phyloP scores from a whole-genome alignment of 2,113 vertebrate species.

The Hassar affinis region DNA sequence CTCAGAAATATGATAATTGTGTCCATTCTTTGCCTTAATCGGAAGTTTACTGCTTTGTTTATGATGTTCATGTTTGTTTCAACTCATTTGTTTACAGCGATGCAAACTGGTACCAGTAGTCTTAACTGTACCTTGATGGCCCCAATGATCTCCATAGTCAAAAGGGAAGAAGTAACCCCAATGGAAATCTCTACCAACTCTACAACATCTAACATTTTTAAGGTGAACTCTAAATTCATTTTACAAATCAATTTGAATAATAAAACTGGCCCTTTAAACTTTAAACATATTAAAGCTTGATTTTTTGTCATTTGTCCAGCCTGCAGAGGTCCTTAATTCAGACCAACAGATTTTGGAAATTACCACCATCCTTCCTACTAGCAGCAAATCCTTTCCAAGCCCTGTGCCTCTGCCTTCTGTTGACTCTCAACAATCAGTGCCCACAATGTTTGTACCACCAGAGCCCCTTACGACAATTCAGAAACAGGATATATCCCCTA shows the following conservation, averaged over 20 bases:
- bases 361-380: constrained; percentile 69
- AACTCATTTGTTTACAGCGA: constrained; percentile 64
- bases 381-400: constrained; percentile 78
- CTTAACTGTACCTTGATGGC: constrained; percentile 80
- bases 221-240: constrained; percentile 65
- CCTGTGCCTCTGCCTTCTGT: constrained; percentile 82
- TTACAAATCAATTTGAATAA: background rate
- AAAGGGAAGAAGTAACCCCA: constrained; percentile 90
- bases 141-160: constrained; percentile 80
- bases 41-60: background rate
- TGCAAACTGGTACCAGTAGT: constrained; percentile 53
- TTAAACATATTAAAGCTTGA: constrained; percentile 16
- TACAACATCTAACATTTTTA: constrained; percentile 77
- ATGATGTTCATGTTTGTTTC: background rate
- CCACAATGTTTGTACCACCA: constrained; percentile 77
- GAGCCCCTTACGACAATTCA: constrained; percentile 86
- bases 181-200: constrained; percentile 93
- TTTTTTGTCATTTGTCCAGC: constrained; percentile 64
- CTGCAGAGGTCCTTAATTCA: constrained; percentile 78
- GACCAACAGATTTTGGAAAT: constrained; percentile 85
- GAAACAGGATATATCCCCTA: constrained; percentile 85
- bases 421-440: constrained; percentile 82
- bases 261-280: background rate
- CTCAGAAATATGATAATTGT: constrained; percentile 1
- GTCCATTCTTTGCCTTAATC: background rate